Evolutionary conservation across 1,140 invertebrate species (phyloP), one percentile per base, ranked within the genome.

Genomic region (Helicoverpa zea): DNA sequence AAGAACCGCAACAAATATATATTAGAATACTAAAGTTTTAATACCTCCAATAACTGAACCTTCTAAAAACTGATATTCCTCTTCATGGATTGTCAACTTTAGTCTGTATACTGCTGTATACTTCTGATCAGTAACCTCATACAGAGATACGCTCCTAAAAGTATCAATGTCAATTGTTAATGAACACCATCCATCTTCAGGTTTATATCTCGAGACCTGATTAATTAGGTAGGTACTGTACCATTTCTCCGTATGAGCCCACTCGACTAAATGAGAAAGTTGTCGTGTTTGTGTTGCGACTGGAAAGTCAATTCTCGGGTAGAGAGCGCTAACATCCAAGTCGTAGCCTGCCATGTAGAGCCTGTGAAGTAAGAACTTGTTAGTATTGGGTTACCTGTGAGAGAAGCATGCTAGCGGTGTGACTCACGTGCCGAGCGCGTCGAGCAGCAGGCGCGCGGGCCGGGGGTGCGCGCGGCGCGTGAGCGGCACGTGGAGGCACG

Each of bases 391-490:
- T 4, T 1, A 35, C 12, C 2, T 66, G 51, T 56, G 14, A 13
- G 3, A 5, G 0, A 0, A 7, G 5, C 7, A 0, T 43, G 5
- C 0, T 43, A 7, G 35, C 35, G 9, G 5, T 5, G 0, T 43
- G 35, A 61, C 95, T 88, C 89, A 96, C 96, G 96, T 96, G 89
- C 98, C 98, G 52, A 99, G 89, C 16, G 95, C 96, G 12, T 96
- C 93, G 0, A 97, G 82, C 12, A 98, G 95, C 83, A 96, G 96
- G 9, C 96, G 92, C 0, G 96, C 86, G 82, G 97, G 97, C 82
- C 98, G 97, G 51, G 94, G 94, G 79, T 97, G 96, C 5, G 96
- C 96, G 30, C 97, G 96, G 84, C 98, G 97, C 80, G 98, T 98
- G 0, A 99, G 92, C 0, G 97, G 95, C 64, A 99, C 95, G 86